These are phyloP conservation scores for Reinhardtius hippoglossoides DNA, from an alignment of 2,113 vertebrate species.

Conservation along the genomic window DNA sequence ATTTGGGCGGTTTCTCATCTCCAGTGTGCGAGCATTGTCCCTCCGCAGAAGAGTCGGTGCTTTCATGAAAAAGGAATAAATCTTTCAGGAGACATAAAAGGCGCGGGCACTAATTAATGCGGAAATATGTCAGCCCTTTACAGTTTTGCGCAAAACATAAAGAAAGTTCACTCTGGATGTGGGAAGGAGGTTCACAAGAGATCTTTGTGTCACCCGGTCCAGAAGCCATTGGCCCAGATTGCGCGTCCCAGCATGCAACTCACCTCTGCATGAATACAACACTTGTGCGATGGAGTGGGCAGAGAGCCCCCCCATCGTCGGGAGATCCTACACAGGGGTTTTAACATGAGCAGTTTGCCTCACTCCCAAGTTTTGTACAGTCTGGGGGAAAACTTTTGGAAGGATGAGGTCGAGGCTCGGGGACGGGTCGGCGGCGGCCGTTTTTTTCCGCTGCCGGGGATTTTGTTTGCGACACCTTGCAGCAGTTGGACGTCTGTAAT, in stretches of 20 bases:
- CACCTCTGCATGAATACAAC: slow-evolving; percentile 83
- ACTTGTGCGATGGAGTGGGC: slow-evolving; percentile 83
- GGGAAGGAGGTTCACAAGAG: slow-evolving; percentile 82
- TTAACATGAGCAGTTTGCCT: slow-evolving; percentile 68
- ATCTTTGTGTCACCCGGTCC: slow-evolving; percentile 82
- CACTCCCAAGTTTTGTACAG: slow-evolving; percentile 45
- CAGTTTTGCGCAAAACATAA: slow-evolving; percentile 78
- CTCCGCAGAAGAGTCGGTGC: slow-evolving; percentile 63
- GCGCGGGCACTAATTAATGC: slow-evolving; percentile 79
- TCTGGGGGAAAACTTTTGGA: slow-evolving; percentile 31
- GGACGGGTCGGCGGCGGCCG: slow-evolving; percentile 16
- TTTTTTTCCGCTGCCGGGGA: slow-evolving; percentile 35
- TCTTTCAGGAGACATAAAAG: slow-evolving; percentile 69
- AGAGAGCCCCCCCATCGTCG: slow-evolving; percentile 68
- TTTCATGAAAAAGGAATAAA: slow-evolving; percentile 76
- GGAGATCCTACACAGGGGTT: slow-evolving; percentile 72
- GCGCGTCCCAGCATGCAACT: slow-evolving; percentile 83
- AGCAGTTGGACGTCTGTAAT: slow-evolving; percentile 38
- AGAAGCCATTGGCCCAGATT: slow-evolving; percentile 77
- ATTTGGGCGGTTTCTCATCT: slow-evolving; percentile 27
- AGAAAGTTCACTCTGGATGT: slow-evolving; percentile 78
- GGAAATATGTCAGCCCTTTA: slow-evolving; percentile 81
- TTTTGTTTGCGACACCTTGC: slow-evolving; percentile 45
- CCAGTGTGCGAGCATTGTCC: slow-evolving; percentile 63
- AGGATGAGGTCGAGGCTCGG: slow-evolving; percentile 35